A percentile compares a stretch with the other conserved stretches of the same genome.
phyloP scores from a whole-genome alignment of 2,888 invertebrate genomes.

The Cenopis cana region DNA sequence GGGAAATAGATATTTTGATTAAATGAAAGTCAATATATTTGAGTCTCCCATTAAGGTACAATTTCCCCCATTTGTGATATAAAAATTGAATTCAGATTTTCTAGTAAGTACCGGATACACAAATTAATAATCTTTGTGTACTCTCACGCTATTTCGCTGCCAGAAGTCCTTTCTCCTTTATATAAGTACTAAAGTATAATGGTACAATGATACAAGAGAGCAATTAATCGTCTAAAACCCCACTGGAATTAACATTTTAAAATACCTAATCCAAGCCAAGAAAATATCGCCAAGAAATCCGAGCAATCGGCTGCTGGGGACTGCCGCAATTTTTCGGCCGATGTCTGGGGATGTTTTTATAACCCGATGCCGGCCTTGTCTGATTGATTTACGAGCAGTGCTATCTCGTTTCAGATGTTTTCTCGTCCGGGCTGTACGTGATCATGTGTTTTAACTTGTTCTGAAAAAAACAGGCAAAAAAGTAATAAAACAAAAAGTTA shows the following conservation, averaged over 20 bases:
- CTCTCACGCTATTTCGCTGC: too few species aligned
- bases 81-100: too few species aligned
- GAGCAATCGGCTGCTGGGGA: constrained; percentile 18
- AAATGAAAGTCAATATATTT: constrained; percentile 21
- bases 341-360: constrained; percentile 59
- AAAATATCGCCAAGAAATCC: constrained; percentile 37
- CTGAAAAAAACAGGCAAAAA: too few species aligned
- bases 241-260: neutral
- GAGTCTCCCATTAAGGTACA: too few species aligned
- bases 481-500: too few species aligned
- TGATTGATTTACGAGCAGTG: constrained; percentile 67
- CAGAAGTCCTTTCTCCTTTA: too few species aligned
- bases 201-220: neutral
- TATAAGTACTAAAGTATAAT: too few species aligned
- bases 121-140: neutral
- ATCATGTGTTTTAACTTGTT: constrained; percentile 43
- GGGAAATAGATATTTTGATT: constrained; percentile 7
- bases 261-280: constrained; percentile 10
- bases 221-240: neutral
- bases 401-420: constrained; percentile 62
- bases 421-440: constrained; percentile 39
- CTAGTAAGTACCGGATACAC: too few species aligned
- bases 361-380: constrained; percentile 52
- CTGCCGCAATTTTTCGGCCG: constrained; percentile 60
- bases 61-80: too few species aligned